These are phyloP conservation scores for Amphibalanus amphitrite DNA, from an alignment of 1,140 invertebrate species.

Conservation along the genomic window DNA sequence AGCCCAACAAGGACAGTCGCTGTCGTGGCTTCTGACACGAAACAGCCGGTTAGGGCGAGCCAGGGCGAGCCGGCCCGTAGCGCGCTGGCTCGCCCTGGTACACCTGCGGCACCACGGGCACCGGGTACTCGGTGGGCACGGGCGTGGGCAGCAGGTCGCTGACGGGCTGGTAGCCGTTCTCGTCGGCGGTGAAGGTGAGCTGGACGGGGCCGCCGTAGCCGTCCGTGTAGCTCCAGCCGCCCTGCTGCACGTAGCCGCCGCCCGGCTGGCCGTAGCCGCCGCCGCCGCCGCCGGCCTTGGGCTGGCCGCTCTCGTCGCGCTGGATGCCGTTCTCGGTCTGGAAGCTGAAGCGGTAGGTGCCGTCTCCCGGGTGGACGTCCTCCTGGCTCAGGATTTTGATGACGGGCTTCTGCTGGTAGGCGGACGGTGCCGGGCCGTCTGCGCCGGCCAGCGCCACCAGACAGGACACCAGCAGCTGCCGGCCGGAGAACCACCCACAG, in stretches of 20 bases:
- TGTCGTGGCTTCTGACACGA: no score
- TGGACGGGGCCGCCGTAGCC: background rate
- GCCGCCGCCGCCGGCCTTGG: background rate
- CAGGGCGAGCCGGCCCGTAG: background rate
- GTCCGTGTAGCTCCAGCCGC: background rate
- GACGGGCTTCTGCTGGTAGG: background rate
- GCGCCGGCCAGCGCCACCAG: background rate
- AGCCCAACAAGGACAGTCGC: no score
- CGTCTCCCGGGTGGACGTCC: background rate
- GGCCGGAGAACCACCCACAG: no score
- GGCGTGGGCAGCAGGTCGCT: background rate
- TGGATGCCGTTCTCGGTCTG: conserved; percentile 2
- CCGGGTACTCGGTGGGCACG: background rate
- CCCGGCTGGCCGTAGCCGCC: background rate
- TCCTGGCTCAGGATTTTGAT: background rate
- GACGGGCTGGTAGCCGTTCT: background rate
- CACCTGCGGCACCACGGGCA: background rate
- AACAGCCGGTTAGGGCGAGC: no score
- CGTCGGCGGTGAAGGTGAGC: background rate
- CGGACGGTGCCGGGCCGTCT: background rate
- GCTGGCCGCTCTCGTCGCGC: no score
- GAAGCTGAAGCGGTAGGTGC: conserved; percentile 9
- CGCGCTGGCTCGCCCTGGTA: background rate
- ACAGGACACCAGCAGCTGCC: background rate
- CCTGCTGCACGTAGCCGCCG: background rate